Base-by-base conservation (phyloP, 2,113 vertebrate species). In the Bambusicola thoracicus region DNA sequence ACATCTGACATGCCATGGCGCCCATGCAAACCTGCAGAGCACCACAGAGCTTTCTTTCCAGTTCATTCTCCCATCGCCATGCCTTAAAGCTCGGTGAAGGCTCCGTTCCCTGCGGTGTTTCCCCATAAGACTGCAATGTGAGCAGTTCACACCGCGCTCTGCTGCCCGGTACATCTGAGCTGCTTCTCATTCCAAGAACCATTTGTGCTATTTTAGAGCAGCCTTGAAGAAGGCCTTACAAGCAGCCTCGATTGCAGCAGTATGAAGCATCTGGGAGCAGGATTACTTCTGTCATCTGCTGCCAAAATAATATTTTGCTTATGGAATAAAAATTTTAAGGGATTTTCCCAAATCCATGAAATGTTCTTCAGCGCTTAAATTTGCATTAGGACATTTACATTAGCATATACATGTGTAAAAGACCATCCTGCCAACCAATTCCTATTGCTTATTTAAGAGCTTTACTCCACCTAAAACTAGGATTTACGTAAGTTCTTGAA, bases 251-350 rank as follows among this genome's bases (percentile, higher is more conserved):
- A 25, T 62, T 95, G 82, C 83, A 92, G 51, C 16, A 83, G 69
- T 67, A 46, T 30, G 67, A 94, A 94, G 88, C 90, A 95, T 95
- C 90, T 92, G 93, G 94, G 80, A 95, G 75, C 65, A 70, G 93
- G 95, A 95, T 97, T 96, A 95, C 61, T 94, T 92, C 87, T 90
- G 91, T 93, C 91, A 94, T 94, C 83, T 89, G 78, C 90, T 93
- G 93, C 90, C 88, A 95, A 93, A 94, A 92, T 94, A 84, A 75
- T 77, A 95, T 95, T 96, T 96, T 96, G 85, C 95, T 95, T 96
- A 95, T 80, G 84, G 94, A 95, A 95, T 97, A 95, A 96, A 91
- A 94, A 82, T 91, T 93, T 85, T 66, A 53, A 69, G 90, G 53
- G 93, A 93, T 95, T 97, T 96, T 94, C 76, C 94, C 84, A 85